Evolutionary conservation across 1,140 invertebrate species (phyloP).

Genomic region (Saxidomus purpurata): DNA sequence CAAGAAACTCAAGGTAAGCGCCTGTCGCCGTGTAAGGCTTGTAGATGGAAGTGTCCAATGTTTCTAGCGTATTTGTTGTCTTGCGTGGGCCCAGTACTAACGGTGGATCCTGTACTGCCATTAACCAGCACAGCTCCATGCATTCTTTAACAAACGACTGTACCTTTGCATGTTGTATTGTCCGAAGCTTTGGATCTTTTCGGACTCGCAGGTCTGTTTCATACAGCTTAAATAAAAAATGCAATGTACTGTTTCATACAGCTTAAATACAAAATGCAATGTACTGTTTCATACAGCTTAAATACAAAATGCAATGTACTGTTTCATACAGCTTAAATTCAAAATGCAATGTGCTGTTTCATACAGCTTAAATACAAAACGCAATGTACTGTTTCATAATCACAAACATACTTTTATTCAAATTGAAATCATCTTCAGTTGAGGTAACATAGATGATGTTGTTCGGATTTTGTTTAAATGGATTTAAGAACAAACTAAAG

Average conservation of each 20-base stretch:
- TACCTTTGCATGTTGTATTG: too few relatives aligned
- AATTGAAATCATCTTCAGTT: too few relatives aligned
- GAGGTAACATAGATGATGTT: too few relatives aligned
- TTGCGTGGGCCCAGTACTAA: neutral
- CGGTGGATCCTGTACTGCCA: constrained; percentile 6
- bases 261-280: too few relatives aligned
- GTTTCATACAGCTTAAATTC: neutral
- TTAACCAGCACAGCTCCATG: constrained; percentile 18
- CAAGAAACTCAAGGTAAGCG: neutral
- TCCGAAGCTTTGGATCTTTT: neutral
- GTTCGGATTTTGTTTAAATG: too few relatives aligned
- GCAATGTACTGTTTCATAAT: too few relatives aligned
- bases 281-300: neutral
- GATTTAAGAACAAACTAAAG: too few relatives aligned
- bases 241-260: too few relatives aligned
- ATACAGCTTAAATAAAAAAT: neutral
- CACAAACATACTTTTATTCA: too few relatives aligned
- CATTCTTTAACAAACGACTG: neutral
- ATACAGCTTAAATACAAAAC: too few relatives aligned
- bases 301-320: too few relatives aligned
- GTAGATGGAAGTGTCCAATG: neutral
- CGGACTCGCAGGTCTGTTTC: neutral
- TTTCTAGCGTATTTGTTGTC: neutral
- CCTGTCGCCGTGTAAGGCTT: neutral
- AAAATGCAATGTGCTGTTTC: too few relatives aligned